Evolutionary conservation across 2,797 vertebrate species (phyloP).

Genomic region (Ctenopoma multispine): DNA sequence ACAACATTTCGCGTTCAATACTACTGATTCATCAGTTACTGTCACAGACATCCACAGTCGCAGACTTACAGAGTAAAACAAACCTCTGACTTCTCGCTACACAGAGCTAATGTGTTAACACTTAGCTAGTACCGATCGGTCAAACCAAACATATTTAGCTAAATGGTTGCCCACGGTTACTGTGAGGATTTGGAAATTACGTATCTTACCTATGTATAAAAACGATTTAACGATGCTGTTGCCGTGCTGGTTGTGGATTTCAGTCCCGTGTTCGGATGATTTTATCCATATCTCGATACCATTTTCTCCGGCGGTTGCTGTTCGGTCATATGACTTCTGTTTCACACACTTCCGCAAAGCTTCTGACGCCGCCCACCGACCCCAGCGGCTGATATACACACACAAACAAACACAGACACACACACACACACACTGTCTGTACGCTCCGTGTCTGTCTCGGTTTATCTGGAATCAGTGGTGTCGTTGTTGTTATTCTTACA

Average conservation of each 20-base stretch:
- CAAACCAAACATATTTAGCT: neutral
- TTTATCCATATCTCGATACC: constrained; percentile 54
- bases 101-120: too few species aligned
- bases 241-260: constrained; percentile 43
- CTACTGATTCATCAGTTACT: too few species aligned
- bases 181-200: too few species aligned
- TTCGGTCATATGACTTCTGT: constrained; percentile 69
- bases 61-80: neutral
- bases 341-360: constrained; percentile 65
- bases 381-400: neutral
- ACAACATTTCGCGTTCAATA: neutral
- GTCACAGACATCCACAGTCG: neutral
- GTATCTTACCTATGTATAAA: neutral
- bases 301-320: constrained; percentile 30
- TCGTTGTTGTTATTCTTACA: too few species aligned
- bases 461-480: too few species aligned
- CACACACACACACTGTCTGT: too few species aligned
- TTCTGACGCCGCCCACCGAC: constrained; percentile 8
- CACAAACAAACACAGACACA: too few species aligned
- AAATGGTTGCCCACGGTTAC: too few species aligned
- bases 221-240: neutral
- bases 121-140: too few species aligned
- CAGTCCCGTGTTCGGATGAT: constrained; percentile 34
- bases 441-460: neutral
- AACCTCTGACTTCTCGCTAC: neutral